A percentile compares a stretch with the other conserved stretches of the same genome.
Conservation (phyloP, 1,140 invertebrate genomes). For the Pararge aegeria region DNA sequence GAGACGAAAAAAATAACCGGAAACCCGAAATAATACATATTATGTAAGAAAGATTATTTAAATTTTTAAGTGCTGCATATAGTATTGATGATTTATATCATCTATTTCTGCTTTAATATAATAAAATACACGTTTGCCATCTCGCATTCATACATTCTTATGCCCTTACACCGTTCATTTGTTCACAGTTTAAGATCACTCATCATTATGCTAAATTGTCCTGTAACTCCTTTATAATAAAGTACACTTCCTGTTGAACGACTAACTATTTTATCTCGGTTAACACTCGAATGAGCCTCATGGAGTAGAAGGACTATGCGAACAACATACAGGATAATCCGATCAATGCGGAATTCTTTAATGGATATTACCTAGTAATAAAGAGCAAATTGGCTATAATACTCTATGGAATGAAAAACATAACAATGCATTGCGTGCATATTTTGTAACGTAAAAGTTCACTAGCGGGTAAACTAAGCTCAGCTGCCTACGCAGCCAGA, state of each 20-base stretch:
- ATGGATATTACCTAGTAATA: background rate
- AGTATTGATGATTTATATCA: too few relatives aligned
- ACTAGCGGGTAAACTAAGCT: too few relatives aligned
- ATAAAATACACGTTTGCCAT: background rate
- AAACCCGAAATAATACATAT: too few relatives aligned
- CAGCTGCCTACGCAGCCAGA: too few relatives aligned
- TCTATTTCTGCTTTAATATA: too few relatives aligned
- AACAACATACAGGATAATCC: slow-evolving; percentile 34
- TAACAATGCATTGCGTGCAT: too few relatives aligned
- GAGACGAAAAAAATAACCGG: too few relatives aligned
- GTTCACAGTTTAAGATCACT: slow-evolving; percentile 18
- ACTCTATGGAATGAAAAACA: too few relatives aligned
- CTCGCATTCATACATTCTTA: background rate
- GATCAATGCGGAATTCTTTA: slow-evolving; percentile 17
- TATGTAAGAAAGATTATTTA: too few relatives aligned
- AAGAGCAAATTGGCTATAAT: too few relatives aligned
- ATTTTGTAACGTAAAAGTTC: too few relatives aligned
- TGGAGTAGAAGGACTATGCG: slow-evolving; percentile 37
- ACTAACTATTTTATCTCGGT: slow-evolving; percentile 39
- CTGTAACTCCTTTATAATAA: background rate
- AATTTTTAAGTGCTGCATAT: too few relatives aligned
- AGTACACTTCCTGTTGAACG: background rate
- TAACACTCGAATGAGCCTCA: slow-evolving; percentile 51
- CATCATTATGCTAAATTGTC: background rate
- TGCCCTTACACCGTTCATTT: slow-evolving; percentile 14